phyloP scores from a whole-genome alignment of 1,140 invertebrate species.

The Sminthurinus signatus region DNA sequence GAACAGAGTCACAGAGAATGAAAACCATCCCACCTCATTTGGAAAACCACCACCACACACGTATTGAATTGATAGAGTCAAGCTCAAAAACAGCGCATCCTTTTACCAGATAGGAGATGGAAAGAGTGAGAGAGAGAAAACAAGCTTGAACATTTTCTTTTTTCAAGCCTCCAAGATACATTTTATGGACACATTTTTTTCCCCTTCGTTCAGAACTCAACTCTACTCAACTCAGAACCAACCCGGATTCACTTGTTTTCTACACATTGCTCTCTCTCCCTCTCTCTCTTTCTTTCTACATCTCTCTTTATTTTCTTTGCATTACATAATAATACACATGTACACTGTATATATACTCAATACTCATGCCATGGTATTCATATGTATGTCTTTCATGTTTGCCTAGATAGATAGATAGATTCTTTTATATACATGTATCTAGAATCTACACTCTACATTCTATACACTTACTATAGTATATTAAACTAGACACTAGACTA shows the following conservation, averaged over 20 bases:
- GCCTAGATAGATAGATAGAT: too few relatives aligned
- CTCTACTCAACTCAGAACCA: not conserved
- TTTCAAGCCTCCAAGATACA: constrained; percentile 15
- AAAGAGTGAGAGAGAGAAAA: constrained; percentile 2
- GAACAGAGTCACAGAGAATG: too few relatives aligned
- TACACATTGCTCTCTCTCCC: not conserved
- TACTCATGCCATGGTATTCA: too few relatives aligned
- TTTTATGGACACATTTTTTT: constrained; percentile 9
- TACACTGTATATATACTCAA: too few relatives aligned
- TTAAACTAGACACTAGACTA: too few relatives aligned
- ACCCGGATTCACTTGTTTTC: constrained; percentile 9
- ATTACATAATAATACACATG: too few relatives aligned
- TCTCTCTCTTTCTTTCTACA: constrained; percentile 3
- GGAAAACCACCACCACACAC: constrained; percentile 8
- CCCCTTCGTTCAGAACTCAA: not conserved
- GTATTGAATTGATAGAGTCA: constrained; percentile 4
- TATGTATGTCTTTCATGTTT: too few relatives aligned
- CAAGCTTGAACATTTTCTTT: constrained; percentile 9
- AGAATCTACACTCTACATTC: too few relatives aligned
- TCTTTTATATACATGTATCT: too few relatives aligned
- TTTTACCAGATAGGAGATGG: not conserved
- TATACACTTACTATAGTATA: too few relatives aligned
- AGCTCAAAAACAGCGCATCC: not conserved
- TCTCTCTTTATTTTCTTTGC: not conserved
- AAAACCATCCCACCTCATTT: constrained; percentile 3